Evolutionary conservation across 92 coral and sea anemone species (phyloP), one percentile per base, ranked within the genome.

Genomic region (Zoanthus sansibaricus): DNA sequence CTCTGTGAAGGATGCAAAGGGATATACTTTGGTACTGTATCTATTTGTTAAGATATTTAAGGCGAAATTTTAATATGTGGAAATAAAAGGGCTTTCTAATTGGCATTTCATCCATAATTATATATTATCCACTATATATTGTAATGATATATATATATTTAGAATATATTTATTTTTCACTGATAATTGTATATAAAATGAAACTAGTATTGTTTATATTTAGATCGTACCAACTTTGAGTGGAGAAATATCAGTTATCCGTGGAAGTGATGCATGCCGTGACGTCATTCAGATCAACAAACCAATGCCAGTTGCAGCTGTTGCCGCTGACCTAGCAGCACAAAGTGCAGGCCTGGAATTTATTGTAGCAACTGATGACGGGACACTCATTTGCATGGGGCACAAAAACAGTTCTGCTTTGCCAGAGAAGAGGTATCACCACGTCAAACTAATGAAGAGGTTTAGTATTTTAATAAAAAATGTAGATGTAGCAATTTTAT

Each of bases 331-430:
- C 76, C 80, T 94, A 83, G 56, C 87, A 52, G 67, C 85, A 67
- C 91, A 88, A 80, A 93, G 86, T 51, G 94, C 87, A 84, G 98
- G 95, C 12, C 74, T 93, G 89, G 93, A 94, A 88, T 71, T 94
- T 82, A 90, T 94, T 42, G 79, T 94, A n/a, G 98, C 94, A 21
- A 78, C 94, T 71, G 93, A 86, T 52, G 98, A 94, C 72, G 98
- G 98, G 8, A 86, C 92, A 6, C 51, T 94, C 20, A 13, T 93
- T 76, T 94, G 98, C 77, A 55, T 94, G 13, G 95, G 94, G 33
- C 88, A 89, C 37, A 46, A 78, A 52, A 83, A 83, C n/a, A 83
- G 14, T 17, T 54, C 16, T 37, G 33, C 20, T 31, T 1, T n/a
- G 16, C 13, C 46, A 17, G 59, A 17, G 42, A 5, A 69, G 13